Evolutionary conservation across 1,140 invertebrate species (phyloP), one percentile per base, ranked within the genome.

Genomic region (Neotoxoptera formosana): DNA sequence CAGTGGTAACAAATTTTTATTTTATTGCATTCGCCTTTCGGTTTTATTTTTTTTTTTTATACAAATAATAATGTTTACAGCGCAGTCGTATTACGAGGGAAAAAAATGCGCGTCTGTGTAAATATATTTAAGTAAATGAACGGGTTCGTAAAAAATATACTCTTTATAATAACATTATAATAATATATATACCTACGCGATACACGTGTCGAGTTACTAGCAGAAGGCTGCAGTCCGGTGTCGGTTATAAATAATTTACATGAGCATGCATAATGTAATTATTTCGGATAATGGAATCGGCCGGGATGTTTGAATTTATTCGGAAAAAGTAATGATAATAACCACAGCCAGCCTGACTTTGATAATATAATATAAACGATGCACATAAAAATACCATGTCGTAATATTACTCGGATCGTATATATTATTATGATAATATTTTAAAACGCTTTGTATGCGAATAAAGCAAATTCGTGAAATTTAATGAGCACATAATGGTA

Each of bases 181-280:
- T n/a, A n/a, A n/a, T n/a, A n/a, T 51, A 51, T 51, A 51, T 53
- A 53, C 51, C 56, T 17, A 76, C 30, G 60, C 17, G n/a, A 76
- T n/a, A 76, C n/a, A 76, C 30, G 30, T 17, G 60, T 76, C 30
- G 30, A 14, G 60, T 34, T 83, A n/a, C n/a, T n/a, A n/a, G 36
- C 34, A 83, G 76, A 83, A 7, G 21, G 34, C 34, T 36, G 76
- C n/a, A n/a, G n/a, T 36, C n/a, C 34, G 7, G 17, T 34, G 20
- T 30, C 76, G 83, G 45, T 17, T 87, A 48, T 30, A 30, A 47
- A 87, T 87, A 87, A 87, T 87, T 87, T 87, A 87, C 45, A 48
- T 8, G 41, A 23, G 45, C 45, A 87, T 87, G 45, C 20, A 47
- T 47, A 87, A 47, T 47, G 45, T n/a, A 87, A 87, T 48, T 47